Evolutionary conservation across 2,797 vertebrate genomes (phyloP).

Genomic region (Propithecus deckenii): DNA sequence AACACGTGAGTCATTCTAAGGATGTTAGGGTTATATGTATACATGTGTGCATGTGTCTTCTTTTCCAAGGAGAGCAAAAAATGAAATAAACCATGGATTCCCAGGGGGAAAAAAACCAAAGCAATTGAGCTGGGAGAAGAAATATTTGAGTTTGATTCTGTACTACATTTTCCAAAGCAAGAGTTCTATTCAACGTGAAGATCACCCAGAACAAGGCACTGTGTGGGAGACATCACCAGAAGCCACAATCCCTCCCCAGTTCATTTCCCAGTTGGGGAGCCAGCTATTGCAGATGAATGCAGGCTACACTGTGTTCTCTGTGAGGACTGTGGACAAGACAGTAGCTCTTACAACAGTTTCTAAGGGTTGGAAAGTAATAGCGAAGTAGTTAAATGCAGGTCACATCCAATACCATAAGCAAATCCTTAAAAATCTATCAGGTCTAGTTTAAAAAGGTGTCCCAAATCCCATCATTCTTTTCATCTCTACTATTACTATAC

Average conservation of each 20-base stretch:
- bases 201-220: not conserved
- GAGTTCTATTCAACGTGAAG: not conserved
- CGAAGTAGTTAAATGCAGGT: not conserved
- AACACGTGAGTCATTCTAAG: not conserved
- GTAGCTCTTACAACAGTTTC: not conserved
- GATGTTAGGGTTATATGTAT: not conserved
- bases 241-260: not conserved
- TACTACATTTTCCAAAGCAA: not conserved
- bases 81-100: not conserved
- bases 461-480: not conserved
- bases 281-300: not conserved
- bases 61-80: not conserved
- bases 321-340: not conserved
- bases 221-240: not conserved
- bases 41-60: not conserved
- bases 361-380: not conserved
- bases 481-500: not conserved
- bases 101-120: not conserved
- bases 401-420: not conserved
- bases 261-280: not conserved
- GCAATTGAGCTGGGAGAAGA: not conserved
- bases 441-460: not conserved
- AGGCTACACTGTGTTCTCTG: not conserved
- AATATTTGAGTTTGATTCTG: not conserved
- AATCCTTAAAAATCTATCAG: not conserved